Evolutionary conservation across 2,113 vertebrate species (phyloP), one percentile per base, ranked within the genome.

Genomic region (Psilopsiagon aurifrons): DNA sequence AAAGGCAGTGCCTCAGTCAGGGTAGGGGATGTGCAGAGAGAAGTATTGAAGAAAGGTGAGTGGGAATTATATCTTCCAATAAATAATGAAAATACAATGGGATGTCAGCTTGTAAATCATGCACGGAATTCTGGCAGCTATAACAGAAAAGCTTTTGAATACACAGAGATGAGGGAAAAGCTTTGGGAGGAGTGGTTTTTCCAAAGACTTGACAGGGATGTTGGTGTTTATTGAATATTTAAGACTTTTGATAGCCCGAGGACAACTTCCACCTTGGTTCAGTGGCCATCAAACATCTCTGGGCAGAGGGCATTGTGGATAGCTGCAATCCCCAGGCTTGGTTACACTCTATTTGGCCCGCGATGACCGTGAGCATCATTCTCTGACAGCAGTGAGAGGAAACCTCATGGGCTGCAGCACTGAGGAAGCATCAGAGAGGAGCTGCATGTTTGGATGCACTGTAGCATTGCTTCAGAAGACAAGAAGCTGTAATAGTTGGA

Each of bases 291-390:
- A 31, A 66, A 27, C 54, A 41, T 29, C 35, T 49, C 43, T 7
- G 25, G 70, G 43, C n/a, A 17, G 2, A 2, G 23, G 13, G 31
- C 46, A 11, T 1, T 1, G 63, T 2, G 0, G 0, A 6, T 24
- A 55, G 28, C 24, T 6, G 33, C 2, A 39, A 27, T 66, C 39
- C 55, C 39, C 0, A 2, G 9, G 17, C 22, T 8, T 7, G 54
- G 33, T 25, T 17, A 13, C 27, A 3, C 29, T 47, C 0, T 2
- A 4, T 39, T 27, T n/a, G 83, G 66, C 33, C 59, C 19, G 17
- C 18, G 37, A 12, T 19, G 59, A 23, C 19, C 8, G 59, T 2
- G 19, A 78, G 59, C 70, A 41, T 63, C 86, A 62, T n/a, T 86
- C 67, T 17, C 57, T 29, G 35, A 16, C 20, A 3, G 33, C 1